Evolutionary conservation across 2,888 invertebrate genomes (phyloP).

Genomic region (Drosophila infuscata): DNA sequence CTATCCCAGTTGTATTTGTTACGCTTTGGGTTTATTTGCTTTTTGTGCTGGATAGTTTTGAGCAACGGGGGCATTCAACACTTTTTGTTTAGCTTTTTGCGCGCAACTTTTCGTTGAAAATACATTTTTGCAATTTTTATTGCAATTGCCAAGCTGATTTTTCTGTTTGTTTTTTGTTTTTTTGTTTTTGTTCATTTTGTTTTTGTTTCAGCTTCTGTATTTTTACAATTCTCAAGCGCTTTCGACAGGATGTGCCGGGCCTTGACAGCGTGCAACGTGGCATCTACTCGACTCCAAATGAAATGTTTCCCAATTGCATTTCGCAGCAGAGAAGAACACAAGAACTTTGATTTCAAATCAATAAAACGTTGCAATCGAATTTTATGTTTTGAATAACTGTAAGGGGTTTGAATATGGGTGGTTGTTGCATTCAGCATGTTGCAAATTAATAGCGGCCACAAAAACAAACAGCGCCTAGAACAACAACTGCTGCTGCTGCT

Average conservation of each 20-base stretch:
- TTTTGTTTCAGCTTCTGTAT: slow-evolving; percentile 4
- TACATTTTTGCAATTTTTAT: slow-evolving; percentile 59
- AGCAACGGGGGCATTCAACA: slow-evolving; percentile 52
- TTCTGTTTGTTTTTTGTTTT: not conserved
- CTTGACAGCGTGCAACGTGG: not conserved
- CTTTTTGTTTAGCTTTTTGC: slow-evolving; percentile 60
- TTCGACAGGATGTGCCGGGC: slow-evolving; percentile 51
- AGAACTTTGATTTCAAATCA: slow-evolving; percentile 42
- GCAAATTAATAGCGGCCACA: slow-evolving; percentile 26
- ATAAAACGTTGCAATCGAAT: slow-evolving; percentile 11
- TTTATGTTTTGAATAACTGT: not conserved
- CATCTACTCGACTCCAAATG: slow-evolving; percentile 60
- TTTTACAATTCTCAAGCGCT: slow-evolving; percentile 73
- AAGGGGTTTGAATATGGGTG: no score
- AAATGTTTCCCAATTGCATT: slow-evolving; percentile 73
- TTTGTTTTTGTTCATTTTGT: not conserved
- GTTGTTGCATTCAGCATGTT: not conserved
- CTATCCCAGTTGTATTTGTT: not conserved
- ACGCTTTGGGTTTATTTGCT: slow-evolving; percentile 32
- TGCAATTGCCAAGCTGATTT: slow-evolving; percentile 68
- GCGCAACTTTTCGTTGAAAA: slow-evolving; percentile 43
- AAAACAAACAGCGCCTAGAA: slow-evolving; percentile 11
- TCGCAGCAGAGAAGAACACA: slow-evolving; percentile 12
- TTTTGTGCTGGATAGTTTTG: slow-evolving; percentile 32
- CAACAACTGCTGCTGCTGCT: not conserved